Evolutionary conservation across 2,888 invertebrate species (phyloP).

Genomic region (Eurytoma californica): DNA sequence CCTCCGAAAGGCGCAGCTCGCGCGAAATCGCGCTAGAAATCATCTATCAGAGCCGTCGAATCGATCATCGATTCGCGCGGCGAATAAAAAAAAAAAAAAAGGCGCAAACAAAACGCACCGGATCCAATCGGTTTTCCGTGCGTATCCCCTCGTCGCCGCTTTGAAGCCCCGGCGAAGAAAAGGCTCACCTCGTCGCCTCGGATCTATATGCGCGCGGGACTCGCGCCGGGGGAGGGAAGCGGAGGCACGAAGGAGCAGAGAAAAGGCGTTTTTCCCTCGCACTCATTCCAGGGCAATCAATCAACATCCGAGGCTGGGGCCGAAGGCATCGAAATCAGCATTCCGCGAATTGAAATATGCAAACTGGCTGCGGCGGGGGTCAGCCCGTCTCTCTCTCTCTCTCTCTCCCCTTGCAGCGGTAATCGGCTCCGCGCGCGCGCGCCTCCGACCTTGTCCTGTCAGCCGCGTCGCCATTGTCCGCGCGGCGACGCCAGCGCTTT

Average conservation of each 20-base stretch:
- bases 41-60: too few species aligned
- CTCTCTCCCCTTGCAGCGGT: constrained; percentile 30
- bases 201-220: too few species aligned
- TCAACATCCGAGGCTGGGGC: constrained; percentile 47
- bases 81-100: background rate
- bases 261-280: constrained; percentile 48
- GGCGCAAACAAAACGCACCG: background rate
- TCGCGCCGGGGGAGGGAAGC: too few species aligned
- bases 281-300: constrained; percentile 55
- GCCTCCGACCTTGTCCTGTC: constrained; percentile 69
- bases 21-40: too few species aligned
- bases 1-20: too few species aligned
- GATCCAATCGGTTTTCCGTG: too few species aligned
- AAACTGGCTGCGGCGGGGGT: constrained; percentile 49
- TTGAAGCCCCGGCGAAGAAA: too few species aligned
- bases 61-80: too few species aligned
- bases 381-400: constrained; percentile 3
- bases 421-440: constrained; percentile 41
- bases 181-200: too few species aligned
- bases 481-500: constrained; percentile 59
- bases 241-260: background rate
- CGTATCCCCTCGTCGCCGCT: too few species aligned
- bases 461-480: constrained; percentile 69
- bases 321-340: constrained; percentile 54
- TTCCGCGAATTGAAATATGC: constrained; percentile 59